phyloP scores from a whole-genome alignment of 2,113 vertebrate species.

The chimpanzee (Pan troglodytes) region NHGRI_mPanTro3-v2.1_pri NC_072404.2:92671501-92672000 shows the following conservation, averaged over 20 bases:
- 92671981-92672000: background rate
- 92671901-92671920: background rate
- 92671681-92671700: background rate
- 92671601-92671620: background rate
- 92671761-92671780: background rate
- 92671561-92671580: background rate
- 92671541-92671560: background rate
- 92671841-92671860: background rate
- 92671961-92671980: background rate
- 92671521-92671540: background rate
- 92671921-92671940: background rate
- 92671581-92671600: background rate
- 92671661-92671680: background rate
- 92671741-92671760: background rate
- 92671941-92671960: background rate
- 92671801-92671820: background rate
- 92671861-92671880: background rate
- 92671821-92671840: background rate
- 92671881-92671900: background rate
- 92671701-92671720: background rate
- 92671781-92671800: background rate
- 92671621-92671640: background rate
- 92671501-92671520: background rate
- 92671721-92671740: background rate
- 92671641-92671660: background rate